phyloP scores from a whole-genome alignment of 2,888 invertebrate genomes.

The Caenorhabditis zanzibari region DNA sequence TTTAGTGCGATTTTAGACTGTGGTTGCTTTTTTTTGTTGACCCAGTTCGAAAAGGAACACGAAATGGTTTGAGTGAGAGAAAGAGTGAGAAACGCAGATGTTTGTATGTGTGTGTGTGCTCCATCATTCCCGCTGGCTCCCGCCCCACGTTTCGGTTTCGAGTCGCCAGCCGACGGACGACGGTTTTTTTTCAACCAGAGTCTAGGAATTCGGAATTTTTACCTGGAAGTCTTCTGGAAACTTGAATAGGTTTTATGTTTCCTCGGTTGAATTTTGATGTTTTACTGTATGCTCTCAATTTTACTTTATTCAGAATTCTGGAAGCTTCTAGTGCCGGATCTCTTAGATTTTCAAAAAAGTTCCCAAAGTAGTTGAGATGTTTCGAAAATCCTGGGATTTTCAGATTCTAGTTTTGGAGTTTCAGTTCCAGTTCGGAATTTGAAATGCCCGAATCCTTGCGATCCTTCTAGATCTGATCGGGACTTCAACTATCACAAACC shows the following conservation, averaged over 20 bases:
- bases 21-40: conserved; percentile 31
- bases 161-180: conserved; percentile 8
- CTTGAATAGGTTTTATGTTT: not conserved
- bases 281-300: no score
- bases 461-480: no score
- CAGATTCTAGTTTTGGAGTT: no score
- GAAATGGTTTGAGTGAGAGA: conserved; percentile 26
- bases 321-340: no score
- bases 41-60: conserved; percentile 41
- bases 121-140: conserved; percentile 21
- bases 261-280: not conserved
- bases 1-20: conserved; percentile 4
- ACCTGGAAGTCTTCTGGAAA: not conserved
- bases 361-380: no score
- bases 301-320: no score
- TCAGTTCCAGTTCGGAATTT: no score
- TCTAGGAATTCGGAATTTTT: conserved; percentile 18
- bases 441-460: no score
- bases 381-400: no score
- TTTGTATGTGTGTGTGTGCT: conserved; percentile 8
- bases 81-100: conserved; percentile 6
- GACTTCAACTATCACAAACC: no score
- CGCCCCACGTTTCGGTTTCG: conserved; percentile 32
- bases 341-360: no score
- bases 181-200: conserved; percentile 25